These are phyloP conservation scores for Griposia aprilina DNA, from an alignment of 2,888 invertebrate genomes.

Conservation along the genomic window DNA sequence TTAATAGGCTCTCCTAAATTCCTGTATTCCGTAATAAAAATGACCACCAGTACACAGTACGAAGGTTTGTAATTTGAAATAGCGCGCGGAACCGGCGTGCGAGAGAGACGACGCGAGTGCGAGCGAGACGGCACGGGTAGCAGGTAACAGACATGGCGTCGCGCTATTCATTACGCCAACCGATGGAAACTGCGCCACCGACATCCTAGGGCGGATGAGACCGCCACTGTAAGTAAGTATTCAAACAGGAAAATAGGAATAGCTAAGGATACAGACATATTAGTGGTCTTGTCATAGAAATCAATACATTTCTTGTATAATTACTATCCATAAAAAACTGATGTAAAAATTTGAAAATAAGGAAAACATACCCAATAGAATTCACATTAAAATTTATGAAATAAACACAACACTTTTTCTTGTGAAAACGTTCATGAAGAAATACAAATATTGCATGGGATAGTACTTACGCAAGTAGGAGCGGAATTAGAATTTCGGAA, in stretches of 20 bases:
- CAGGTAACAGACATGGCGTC: conserved; percentile 83
- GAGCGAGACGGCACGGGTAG: conserved; percentile 47
- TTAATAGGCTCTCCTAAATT: not conserved
- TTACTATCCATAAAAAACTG: not conserved
- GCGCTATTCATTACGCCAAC: conserved; percentile 79
- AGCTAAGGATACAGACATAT: too few relatives aligned
- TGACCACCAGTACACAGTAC: not conserved
- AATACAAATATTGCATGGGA: not conserved
- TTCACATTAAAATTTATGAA: not conserved
- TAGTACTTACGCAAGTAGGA: not conserved
- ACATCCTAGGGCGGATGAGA: conserved; percentile 24
- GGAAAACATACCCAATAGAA: not conserved
- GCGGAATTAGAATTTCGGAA: conserved; percentile 4
- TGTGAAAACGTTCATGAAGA: not conserved
- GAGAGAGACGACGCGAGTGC: conserved; percentile 59
- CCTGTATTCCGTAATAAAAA: not conserved
- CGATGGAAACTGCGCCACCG: conserved; percentile 71
- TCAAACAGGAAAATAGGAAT: not conserved
- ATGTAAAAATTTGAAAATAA: not conserved
- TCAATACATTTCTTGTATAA: not conserved
- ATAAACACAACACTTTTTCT: too few relatives aligned
- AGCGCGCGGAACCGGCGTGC: conserved; percentile 52
- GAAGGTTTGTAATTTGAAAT: conserved; percentile 39
- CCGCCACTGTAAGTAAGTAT: conserved; percentile 28
- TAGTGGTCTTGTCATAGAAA: not conserved